Evolutionary conservation across 1,140 invertebrate genomes (phyloP).

Genomic region (Nebria ingens): DNA sequence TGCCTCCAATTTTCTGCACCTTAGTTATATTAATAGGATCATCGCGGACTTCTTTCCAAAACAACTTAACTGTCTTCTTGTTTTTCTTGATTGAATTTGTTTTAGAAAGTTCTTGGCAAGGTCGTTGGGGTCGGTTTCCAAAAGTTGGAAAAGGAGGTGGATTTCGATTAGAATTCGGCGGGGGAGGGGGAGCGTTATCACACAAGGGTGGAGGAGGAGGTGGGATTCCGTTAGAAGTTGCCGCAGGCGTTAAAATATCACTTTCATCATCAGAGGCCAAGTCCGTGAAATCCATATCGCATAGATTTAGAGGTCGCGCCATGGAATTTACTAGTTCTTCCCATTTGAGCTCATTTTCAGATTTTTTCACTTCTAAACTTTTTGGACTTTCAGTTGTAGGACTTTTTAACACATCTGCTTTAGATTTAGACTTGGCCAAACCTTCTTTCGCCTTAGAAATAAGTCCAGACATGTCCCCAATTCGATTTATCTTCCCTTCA

Average conservation of each 20-base stretch:
- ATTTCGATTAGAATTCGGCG: conserved; percentile 35
- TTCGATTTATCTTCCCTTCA: conserved; percentile 42
- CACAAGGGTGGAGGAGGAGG: conserved; percentile 58
- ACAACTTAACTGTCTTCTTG: conserved; percentile 98
- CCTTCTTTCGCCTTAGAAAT: conserved; percentile 91
- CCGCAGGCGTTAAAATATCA: conserved; percentile 49
- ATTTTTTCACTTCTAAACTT: conserved; percentile 67
- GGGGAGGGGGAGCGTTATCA: conserved; percentile 36
- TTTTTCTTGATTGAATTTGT: conserved; percentile 61
- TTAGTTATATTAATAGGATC: conserved; percentile 64
- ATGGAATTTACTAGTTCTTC: conserved; percentile 76
- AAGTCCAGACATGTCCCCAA: conserved; percentile 78
- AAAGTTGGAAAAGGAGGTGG: conserved; percentile 25
- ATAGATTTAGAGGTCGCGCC: conserved; percentile 75
- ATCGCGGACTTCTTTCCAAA: conserved; percentile 93
- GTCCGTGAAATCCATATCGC: conserved; percentile 95
- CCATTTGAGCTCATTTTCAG: conserved; percentile 92
- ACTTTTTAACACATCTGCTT: conserved; percentile 58
- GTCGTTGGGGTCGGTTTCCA: conserved; percentile 38
- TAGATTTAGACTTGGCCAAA: conserved; percentile 69
- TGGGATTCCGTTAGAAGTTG: conserved; percentile 50
- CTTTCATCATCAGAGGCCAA: conserved; percentile 70
- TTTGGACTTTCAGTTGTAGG: conserved; percentile 51
- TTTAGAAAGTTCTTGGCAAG: conserved; percentile 30
- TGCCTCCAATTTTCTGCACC: conserved; percentile 51